Base-by-base conservation (phyloP, 2,888 invertebrate genomes). In the Formica aserva region DNA sequence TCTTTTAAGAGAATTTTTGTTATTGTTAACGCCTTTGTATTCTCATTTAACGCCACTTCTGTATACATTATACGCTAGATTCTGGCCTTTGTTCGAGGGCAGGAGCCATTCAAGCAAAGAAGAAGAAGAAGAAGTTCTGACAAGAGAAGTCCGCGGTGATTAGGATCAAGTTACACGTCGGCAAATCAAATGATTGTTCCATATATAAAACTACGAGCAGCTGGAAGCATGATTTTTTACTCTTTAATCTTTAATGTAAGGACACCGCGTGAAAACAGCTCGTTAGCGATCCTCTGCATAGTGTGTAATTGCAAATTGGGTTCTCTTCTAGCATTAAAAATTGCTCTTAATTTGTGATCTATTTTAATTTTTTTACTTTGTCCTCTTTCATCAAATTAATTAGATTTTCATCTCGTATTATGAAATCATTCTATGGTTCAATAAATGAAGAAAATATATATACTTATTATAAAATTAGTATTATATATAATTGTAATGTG, bases 241-340 rank as follows among this genome's bases (percentile, higher is more conserved):
- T 41, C n/a, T 11, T 38, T 22, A 22, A 22, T 22, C 22, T 22
- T 22, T 80, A 45, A 63, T 80, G 88, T 88, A 86, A 85, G 83
- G 15, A 66, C 13, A 55, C 13, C 35, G 48, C 15, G 15, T 57
- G 55, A 77, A 52, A 52, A 26, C 38, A 29, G 15, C 22, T 66
- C 41, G n/a, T 66, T 77, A 77, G 41, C 29, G n/a, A 55, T 57
- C n/a, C 18, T 32, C 57, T 67, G 67, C 77, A 77, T 77, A 67
- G 57, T 77, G 55, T 67, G 77, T 77, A 77, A 55, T 41, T 57
- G 38, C 2, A 29, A 77, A 35, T 65, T 41, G n/a, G 32, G n/a
- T 62, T 75, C 11, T 62, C 8, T 26, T 29, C 8, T 32, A 77
- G 26, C 3, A 3, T 35, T 75, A 63, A 48, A 32, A 32, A 62